Evolutionary conservation across 2,113 vertebrate species (phyloP), one percentile per base, ranked within the genome.

Genomic region (Dolichallabes microphthalmus): DNA sequence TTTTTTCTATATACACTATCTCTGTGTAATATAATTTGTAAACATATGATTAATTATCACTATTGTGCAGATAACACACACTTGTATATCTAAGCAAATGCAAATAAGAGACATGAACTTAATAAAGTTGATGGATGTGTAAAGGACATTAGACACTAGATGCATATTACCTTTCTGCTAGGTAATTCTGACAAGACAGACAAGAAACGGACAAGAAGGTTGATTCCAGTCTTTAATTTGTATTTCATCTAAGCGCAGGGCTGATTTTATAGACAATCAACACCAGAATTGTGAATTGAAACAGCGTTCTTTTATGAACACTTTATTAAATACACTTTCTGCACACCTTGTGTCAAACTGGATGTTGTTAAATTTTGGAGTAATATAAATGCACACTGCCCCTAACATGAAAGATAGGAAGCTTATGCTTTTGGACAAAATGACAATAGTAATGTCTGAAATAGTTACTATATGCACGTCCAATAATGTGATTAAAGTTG

Each of bases 321-420:
- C 45, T 17, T 19, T 82, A 58, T 22, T 61, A n/a, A n/a, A n/a
- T n/a, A 60, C 35, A 80, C 13, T 22, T 14, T 25, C 19, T n/a
- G 9, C 14, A 30, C 6, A 52, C 14, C 45, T 22, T 79, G 53
- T 45, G 27, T 30, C n/a, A 55, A 39, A 64, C 60, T 50, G 27
- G 39, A 82, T 68, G 50, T 53, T 32, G 17, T n/a, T 32, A 60
- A 35, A 79, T 58, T 58, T 12, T 2, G 20, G 1, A 32, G 9
- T 79, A 79, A 79, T 60, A 79, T 79, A 60, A 79, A 52, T 52
- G 64, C 13, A 63, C 55, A 60, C 17, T 25, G 55, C 82, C 52
- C 11, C 71, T 75, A 75, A 58, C 71, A 61, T 75, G 7, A 77
- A 19, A 19, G n/a, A 30, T 30, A 25, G 25, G 10, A 55, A 30